phyloP scores from a whole-genome alignment of 2,888 invertebrate species.

The Drosophila mimica region DNA sequence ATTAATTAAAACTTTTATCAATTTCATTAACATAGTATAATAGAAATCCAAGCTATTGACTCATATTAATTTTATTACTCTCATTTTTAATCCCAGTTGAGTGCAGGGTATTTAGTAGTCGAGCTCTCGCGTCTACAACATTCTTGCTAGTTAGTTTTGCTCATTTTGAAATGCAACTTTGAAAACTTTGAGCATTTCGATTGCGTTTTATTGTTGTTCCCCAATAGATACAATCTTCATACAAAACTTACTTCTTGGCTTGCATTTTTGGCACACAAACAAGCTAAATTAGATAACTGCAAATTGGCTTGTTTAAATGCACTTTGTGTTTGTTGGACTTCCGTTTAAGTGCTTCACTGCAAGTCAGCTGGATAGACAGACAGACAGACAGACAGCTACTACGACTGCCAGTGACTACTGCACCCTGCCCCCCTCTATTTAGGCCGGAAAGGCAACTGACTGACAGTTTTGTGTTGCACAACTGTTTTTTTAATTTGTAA shows the following conservation, averaged over 20 bases:
- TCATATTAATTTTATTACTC: not conserved
- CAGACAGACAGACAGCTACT: constrained; percentile 47
- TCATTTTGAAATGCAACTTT: not conserved
- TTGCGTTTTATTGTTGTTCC: not conserved
- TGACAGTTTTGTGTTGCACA: constrained; percentile 76
- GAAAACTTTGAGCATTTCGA: not conserved
- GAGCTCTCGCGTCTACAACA: not conserved
- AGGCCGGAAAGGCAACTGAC: constrained; percentile 54
- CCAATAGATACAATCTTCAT: not conserved
- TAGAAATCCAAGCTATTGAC: rapidly evolving
- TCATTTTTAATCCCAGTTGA: rapidly evolving
- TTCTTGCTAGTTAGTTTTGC: not conserved
- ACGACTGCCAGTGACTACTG: constrained; percentile 35
- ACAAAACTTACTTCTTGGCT: not conserved
- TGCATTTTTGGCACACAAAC: not conserved
- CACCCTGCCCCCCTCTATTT: not conserved
- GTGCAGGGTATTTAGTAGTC: not conserved
- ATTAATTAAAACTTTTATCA: not conserved
- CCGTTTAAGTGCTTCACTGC: constrained; percentile 46
- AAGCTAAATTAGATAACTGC: constrained; percentile 1
- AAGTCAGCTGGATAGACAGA: constrained; percentile 46
- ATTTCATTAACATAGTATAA: not conserved
- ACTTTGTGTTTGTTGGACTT: constrained; percentile 52
- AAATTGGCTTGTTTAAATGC: constrained; percentile 18
- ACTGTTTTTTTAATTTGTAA: constrained; percentile 39